These are phyloP conservation scores for Monoplex corrugatus DNA, from an alignment of 2,888 invertebrate genomes.

Conservation along the genomic window DNA sequence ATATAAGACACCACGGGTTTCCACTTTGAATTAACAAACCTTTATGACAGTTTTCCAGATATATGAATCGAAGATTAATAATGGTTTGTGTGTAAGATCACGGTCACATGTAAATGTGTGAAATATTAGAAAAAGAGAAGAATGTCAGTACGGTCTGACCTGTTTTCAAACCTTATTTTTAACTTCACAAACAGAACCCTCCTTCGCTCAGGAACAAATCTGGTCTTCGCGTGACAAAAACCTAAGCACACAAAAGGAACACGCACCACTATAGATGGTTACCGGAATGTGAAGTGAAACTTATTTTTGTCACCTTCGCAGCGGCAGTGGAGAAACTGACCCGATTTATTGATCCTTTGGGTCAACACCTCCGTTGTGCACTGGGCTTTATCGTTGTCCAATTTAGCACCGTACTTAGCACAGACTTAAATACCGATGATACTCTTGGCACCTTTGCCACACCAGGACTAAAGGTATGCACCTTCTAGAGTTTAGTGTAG, in stretches of 20 bases:
- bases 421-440: slow-evolving; percentile 30
- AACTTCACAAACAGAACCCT: neutral
- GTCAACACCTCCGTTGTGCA: slow-evolving; percentile 9
- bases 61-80: no score
- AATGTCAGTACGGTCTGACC: neutral
- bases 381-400: slow-evolving; percentile 9
- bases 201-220: neutral
- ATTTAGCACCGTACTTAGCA: slow-evolving; percentile 24
- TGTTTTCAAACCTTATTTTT: neutral
- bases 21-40: no score
- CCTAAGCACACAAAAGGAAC: neutral
- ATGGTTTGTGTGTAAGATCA: no score
- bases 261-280: neutral
- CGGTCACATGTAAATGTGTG: neutral
- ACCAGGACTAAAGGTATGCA: neutral
- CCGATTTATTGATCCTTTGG: neutral
- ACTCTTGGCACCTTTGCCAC: slow-evolving; percentile 14
- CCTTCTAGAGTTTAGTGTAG: no score
- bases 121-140: neutral
- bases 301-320: slow-evolving; percentile 5
- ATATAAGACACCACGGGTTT: no score
- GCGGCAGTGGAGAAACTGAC: neutral
- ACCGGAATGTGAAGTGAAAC: slow-evolving; percentile 39
- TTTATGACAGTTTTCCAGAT: no score
- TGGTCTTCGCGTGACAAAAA: neutral